Conservation (phyloP, 2,797 vertebrate genomes). For the Sitta carolinensis region DNA sequence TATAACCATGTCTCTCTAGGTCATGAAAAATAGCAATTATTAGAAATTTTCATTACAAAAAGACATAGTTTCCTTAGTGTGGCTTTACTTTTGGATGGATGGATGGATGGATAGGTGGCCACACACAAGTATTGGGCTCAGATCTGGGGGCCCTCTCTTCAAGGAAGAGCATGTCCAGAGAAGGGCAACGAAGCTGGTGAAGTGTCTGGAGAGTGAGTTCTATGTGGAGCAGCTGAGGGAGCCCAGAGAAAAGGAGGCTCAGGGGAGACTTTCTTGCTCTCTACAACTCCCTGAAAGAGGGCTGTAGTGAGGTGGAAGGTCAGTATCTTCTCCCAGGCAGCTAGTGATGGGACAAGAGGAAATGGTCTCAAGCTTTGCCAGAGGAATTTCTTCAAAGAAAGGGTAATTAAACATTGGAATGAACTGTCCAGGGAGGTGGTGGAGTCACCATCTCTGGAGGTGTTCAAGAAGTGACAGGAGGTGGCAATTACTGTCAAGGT, state of each 20-base stretch:
- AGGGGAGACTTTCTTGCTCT: background rate
- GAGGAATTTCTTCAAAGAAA: background rate
- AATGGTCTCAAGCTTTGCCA: background rate
- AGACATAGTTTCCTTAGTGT: background rate
- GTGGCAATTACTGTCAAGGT: no score
- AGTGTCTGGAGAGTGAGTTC: background rate
- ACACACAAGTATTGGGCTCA: background rate
- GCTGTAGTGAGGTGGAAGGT: no score
- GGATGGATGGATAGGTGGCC: background rate
- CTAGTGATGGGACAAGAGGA: background rate
- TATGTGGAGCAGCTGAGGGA: background rate
- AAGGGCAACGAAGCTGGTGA: background rate
- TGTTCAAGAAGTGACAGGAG: background rate
- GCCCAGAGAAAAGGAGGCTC: background rate
- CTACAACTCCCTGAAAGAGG: background rate
- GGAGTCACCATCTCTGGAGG: background rate
- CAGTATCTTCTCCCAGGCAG: background rate
- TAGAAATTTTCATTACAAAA: background rate
- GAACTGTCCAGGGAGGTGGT: background rate
- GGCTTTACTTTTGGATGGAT: background rate
- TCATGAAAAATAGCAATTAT: background rate
- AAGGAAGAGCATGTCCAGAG: background rate
- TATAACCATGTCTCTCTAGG: background rate
- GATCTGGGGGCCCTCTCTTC: background rate
- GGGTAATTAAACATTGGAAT: background rate